Conservation (phyloP, 1,140 invertebrate species). For the Leptinotarsa undecemlineata region DNA sequence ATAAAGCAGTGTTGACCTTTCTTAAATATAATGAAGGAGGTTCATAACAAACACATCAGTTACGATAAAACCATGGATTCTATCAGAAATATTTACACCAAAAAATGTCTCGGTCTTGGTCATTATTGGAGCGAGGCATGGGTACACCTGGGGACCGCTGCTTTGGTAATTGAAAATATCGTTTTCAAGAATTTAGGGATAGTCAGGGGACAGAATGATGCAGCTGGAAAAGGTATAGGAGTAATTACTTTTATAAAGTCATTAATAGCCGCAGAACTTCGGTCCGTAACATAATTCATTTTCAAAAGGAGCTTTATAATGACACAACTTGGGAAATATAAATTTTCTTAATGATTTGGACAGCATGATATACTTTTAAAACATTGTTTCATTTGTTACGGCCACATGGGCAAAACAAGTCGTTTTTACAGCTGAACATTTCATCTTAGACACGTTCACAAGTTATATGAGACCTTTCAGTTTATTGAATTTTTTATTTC, state of each 20-base stretch:
- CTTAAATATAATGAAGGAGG: neutral
- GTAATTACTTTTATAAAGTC: slow-evolving; percentile 15
- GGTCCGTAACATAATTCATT: neutral
- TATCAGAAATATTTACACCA: neutral
- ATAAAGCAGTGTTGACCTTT: neutral
- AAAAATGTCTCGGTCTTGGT: neutral
- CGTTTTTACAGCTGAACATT: slow-evolving; percentile 3
- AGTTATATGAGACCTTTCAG: neutral
- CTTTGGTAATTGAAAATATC: neutral
- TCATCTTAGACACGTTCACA: neutral
- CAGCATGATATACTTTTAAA: neutral
- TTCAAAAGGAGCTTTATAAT: slow-evolving; percentile 1
- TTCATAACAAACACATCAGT: neutral
- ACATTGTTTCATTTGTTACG: slow-evolving; percentile 8
- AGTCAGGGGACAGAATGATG: neutral
- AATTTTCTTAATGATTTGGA: neutral
- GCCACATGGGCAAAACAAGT: neutral
- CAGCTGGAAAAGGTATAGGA: neutral
- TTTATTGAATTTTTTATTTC: too few species aligned
- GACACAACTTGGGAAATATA: slow-evolving; percentile 8
- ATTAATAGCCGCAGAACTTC: neutral
- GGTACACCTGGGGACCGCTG: neutral
- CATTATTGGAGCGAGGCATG: neutral
- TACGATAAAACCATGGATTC: neutral
- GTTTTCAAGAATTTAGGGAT: neutral